A percentile compares a stretch with the other conserved stretches of the same genome.
Evolutionary conservation across 2,888 invertebrate species (phyloP).

Genomic region (Leucophenga maculata): DNA sequence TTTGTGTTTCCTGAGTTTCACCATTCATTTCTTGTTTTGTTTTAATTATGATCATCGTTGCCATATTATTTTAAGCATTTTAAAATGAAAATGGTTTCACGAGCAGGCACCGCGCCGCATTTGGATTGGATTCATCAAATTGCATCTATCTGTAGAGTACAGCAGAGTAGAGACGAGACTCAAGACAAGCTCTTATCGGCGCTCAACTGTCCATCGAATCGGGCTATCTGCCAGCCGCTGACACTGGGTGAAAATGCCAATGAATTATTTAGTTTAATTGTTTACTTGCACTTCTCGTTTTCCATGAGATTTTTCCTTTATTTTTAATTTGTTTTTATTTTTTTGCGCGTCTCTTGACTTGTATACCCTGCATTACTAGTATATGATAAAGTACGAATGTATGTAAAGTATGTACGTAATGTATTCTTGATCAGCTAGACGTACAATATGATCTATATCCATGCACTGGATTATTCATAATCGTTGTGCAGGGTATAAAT

Average conservation of each 20-base stretch:
- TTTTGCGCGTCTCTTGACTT: neutral
- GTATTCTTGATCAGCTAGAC: too few species aligned
- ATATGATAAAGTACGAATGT: too few species aligned
- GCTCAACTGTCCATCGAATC: neutral
- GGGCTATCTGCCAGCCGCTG: constrained; percentile 12
- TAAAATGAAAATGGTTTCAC: too few species aligned
- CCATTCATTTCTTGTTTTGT: constrained; percentile 53
- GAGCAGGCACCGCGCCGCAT: too few species aligned
- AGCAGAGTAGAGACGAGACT: constrained; percentile 45
- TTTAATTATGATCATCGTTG: constrained; percentile 16
- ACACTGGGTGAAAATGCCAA: constrained; percentile 56
- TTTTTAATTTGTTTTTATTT: neutral
- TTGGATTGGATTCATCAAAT: neutral
- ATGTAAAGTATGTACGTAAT: too few species aligned
- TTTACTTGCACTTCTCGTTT: constrained; percentile 32
- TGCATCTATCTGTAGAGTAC: too few species aligned
- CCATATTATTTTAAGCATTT: neutral
- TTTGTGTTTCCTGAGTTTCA: constrained; percentile 61
- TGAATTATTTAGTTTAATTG: constrained; percentile 47
- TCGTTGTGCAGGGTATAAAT: too few species aligned
- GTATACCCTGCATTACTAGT: neutral
- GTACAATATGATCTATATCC: too few species aligned
- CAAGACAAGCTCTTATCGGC: constrained; percentile 22
- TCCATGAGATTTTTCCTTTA: neutral
- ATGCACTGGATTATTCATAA: too few species aligned